Percentiles rank a stretch among this genome's conserved stretches.
phyloP scores from a whole-genome alignment of 2,113 vertebrate genomes.

The Cepphus grylle region DNA sequence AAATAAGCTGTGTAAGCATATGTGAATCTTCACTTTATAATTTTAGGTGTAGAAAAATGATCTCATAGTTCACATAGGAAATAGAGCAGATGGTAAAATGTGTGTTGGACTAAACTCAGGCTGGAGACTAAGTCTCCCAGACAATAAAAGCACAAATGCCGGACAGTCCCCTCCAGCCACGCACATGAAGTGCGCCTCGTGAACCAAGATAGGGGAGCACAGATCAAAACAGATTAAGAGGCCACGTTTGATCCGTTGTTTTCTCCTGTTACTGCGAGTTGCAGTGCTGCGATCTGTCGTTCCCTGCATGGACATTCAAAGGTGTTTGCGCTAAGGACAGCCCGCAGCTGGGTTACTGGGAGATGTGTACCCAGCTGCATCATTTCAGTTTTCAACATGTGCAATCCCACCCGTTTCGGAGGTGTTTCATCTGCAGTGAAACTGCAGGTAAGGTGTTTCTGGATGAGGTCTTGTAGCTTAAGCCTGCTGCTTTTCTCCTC shows the following conservation, averaged over 20 bases:
- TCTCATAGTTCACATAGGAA: conserved; percentile 22
- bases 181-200: background rate
- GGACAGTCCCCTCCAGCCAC: background rate
- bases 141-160: background rate
- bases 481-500: background rate
- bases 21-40: conserved; percentile 27
- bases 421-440: background rate
- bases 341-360: background rate
- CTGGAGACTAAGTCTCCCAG: background rate
- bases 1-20: conserved; percentile 46
- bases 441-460: background rate
- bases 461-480: background rate
- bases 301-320: background rate
- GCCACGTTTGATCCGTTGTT: background rate
- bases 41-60: background rate
- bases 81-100: conserved; percentile 29
- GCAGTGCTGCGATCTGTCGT: background rate
- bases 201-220: background rate
- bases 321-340: background rate
- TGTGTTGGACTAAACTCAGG: background rate
- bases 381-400: background rate
- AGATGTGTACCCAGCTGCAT: background rate
- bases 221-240: conserved; percentile 5
- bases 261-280: background rate
- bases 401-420: background rate